phyloP scores from a whole-genome alignment of 2,888 invertebrate genomes.

The Elmis aenea region DNA sequence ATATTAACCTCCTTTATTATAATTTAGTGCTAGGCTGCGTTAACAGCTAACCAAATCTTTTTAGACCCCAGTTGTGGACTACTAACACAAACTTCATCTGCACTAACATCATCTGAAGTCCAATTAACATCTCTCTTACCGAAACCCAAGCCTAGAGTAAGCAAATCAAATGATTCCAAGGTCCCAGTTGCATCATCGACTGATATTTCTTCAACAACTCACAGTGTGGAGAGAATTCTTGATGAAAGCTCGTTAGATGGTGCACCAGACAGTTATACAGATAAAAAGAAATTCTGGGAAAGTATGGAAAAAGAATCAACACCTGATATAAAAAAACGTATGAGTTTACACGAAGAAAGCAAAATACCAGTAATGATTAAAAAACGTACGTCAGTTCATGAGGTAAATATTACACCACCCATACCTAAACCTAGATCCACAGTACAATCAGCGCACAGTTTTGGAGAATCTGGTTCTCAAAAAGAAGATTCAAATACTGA shows the following conservation, averaged over 20 bases:
- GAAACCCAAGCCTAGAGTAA: constrained; percentile 39
- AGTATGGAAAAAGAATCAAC: constrained; percentile 38
- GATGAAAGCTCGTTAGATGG: constrained; percentile 19
- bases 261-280: constrained; percentile 44
- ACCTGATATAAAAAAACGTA: constrained; percentile 31
- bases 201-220: constrained; percentile 5
- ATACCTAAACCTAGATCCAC: constrained; percentile 46
- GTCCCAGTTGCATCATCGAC: constrained; percentile 18
- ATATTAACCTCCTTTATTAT: too few relatives aligned
- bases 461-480: constrained; percentile 26
- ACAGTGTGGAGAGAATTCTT: neutral
- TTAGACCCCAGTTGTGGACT: constrained; percentile 44
- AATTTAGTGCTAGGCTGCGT: constrained; percentile 40
- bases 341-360: constrained; percentile 36
- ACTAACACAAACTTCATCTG: constrained; percentile 36
- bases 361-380: constrained; percentile 19
- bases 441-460: constrained; percentile 32
- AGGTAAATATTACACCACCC: constrained; percentile 29
- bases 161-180: constrained; percentile 27
- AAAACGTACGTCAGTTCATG: constrained; percentile 41
- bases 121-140: constrained; percentile 35
- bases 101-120: constrained; percentile 28
- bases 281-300: constrained; percentile 53
- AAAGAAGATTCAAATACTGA: constrained; percentile 24
- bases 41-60: constrained; percentile 45